Percentiles rank a stretch among this genome's conserved stretches.
These are phyloP conservation scores for Silurus meridionalis DNA, from an alignment of 2,113 vertebrate species.

Conservation along the genomic window DNA sequence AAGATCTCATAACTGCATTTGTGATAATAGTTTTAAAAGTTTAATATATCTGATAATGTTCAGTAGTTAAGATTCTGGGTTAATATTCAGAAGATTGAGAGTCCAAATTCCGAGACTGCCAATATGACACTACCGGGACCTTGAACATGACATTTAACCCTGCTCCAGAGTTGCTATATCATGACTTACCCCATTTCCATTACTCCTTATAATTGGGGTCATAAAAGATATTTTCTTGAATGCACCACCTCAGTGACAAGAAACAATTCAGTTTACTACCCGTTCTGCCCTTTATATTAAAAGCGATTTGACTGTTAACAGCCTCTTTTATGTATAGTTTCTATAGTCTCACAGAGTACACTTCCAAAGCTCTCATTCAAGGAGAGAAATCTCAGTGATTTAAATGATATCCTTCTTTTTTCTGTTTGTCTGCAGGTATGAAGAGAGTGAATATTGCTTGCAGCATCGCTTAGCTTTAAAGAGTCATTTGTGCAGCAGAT, in stretches of 20 bases:
- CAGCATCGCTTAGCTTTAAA: conserved; percentile 35
- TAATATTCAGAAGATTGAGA: neutral
- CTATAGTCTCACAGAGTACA: neutral
- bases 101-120: neutral
- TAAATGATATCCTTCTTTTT: conserved; percentile 20
- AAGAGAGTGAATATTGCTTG: conserved; percentile 5
- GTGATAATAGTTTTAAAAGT: neutral
- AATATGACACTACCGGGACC: neutral
- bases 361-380: conserved; percentile 23
- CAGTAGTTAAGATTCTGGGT: neutral
- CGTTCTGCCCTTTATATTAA: neutral
- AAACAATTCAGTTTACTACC: neutral
- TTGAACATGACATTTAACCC: neutral
- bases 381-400: conserved; percentile 8
- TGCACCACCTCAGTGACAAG: neutral
- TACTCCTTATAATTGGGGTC: neutral
- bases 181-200: neutral
- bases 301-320: neutral
- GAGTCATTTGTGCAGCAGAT: conserved; percentile 23
- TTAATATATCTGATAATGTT: neutral
- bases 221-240: neutral
- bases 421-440: conserved; percentile 1
- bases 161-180: neutral
- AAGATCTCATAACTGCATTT: neutral
- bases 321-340: neutral